phyloP scores from a whole-genome alignment of 2,113 vertebrate genomes.

The Lipophrys pholis region DNA sequence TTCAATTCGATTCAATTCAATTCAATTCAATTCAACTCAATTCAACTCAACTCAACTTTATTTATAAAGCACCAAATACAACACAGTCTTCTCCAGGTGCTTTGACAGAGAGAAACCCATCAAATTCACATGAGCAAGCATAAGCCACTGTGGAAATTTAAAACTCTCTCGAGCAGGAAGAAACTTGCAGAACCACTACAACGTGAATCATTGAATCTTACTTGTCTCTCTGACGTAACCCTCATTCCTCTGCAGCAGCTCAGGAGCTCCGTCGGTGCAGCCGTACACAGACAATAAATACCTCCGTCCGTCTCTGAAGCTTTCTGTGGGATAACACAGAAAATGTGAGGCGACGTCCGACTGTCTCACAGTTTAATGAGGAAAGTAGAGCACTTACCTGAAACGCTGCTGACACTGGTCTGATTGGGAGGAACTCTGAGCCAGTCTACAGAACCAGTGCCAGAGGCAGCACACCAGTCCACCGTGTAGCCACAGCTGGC shows the following conservation, averaged over 20 bases:
- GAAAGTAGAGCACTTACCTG: slow-evolving; percentile 48
- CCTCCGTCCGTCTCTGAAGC: slow-evolving; percentile 52
- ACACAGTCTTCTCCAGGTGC: no score
- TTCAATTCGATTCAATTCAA: no score
- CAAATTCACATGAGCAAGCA: no score
- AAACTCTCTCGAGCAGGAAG: no score
- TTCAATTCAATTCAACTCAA: no score
- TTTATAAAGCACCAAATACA: no score
- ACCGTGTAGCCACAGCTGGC: slow-evolving; percentile 78
- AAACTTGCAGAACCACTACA: neutral
- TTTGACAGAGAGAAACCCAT: no score
- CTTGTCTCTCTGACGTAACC: slow-evolving; percentile 69
- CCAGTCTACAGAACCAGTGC: slow-evolving; percentile 55
- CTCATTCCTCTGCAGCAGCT: slow-evolving; percentile 63
- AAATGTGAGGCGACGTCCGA: neutral
- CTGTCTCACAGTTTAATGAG: neutral
- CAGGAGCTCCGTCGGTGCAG: slow-evolving; percentile 61
- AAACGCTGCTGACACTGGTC: slow-evolving; percentile 36
- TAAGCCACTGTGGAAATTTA: no score
- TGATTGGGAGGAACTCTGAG: slow-evolving; percentile 50
- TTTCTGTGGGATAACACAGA: slow-evolving; percentile 39
- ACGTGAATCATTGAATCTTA: slow-evolving; percentile 34
- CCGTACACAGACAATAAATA: slow-evolving; percentile 72
- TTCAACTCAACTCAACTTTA: no score
- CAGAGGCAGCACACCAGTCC: slow-evolving; percentile 71